Base-by-base conservation (phyloP, 2,888 invertebrate genomes). In the Campoletis raptor region DNA sequence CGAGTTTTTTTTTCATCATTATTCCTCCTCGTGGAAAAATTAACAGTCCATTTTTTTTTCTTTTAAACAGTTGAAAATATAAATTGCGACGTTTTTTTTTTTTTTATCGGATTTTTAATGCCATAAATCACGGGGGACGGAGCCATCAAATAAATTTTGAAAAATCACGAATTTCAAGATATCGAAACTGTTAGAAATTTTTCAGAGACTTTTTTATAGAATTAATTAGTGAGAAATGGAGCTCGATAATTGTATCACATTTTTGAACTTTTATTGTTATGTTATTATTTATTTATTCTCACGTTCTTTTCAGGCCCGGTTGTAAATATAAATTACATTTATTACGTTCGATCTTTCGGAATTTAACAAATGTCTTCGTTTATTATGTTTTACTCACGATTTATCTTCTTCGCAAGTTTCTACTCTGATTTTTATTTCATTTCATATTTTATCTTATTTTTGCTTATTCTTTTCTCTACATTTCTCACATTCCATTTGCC, bases 401-500 rank as follows among this genome's bases (percentile, higher is more conserved):
- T 61, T 61, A 30, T 61, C 7, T 30, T 73, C n/a, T 37, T 36
- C 30, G 18, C 52, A 5, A 6, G 37, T 57, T 54, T 73, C 36
- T 37, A n/a, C 42, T 37, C 36, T 74, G 15, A 61, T 61, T 61
- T 61, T 61, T 30, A 61, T 61, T 30, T 61, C 61, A 30, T 30
- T 15, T 30, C 12, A 12, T 15, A 0, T 1, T 72, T 37, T 30
- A 6, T 18, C 12, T 30, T 9, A 45, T 69, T 37, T 81, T 61
- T 64, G n/a, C 24, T 24, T 74, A n/a, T 30, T 37, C 21, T 21
- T 30, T 52, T 52, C 67, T 57, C 21, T 9, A 40, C 18, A 78
- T 77, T 81, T 37, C 45, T 73, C 37, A 42, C 85, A 85, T 85
- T 85, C 80, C 80, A 40, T 15, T 36, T 45, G 45, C 42, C 18